Evolutionary conservation across 2,113 vertebrate species (phyloP).

Genomic region (Phycodurus eques): DNA sequence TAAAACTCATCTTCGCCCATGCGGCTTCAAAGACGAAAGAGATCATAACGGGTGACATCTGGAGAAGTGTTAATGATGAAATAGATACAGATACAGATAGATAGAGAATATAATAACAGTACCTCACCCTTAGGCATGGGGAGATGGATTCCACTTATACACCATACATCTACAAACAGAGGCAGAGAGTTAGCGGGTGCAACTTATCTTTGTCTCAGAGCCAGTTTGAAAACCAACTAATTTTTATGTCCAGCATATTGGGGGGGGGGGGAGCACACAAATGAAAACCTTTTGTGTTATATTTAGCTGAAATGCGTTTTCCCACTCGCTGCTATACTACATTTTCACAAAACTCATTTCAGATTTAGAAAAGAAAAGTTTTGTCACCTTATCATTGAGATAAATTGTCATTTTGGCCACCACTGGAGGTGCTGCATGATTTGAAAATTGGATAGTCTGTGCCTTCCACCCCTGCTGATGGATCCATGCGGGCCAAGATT

Average conservation of each 20-base stretch:
- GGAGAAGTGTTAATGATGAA: background rate
- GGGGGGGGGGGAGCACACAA: background rate
- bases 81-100: conserved; percentile 1
- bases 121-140: conserved; percentile 14
- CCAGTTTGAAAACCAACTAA: conserved; percentile 14
- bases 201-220: conserved; percentile 14
- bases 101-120: conserved; percentile 17
- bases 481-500: conserved; percentile 24
- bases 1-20: background rate
- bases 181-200: background rate
- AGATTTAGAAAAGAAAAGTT: conserved; percentile 21
- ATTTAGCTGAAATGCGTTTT: conserved; percentile 14
- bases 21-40: background rate
- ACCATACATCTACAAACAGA: conserved; percentile 18
- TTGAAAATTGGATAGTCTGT: conserved; percentile 40
- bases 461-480: conserved; percentile 7
- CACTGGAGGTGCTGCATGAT: conserved; percentile 23
- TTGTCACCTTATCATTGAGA: conserved; percentile 22
- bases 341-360: conserved; percentile 13
- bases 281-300: conserved; percentile 11
- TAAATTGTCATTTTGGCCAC: conserved; percentile 52
- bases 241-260: conserved; percentile 5
- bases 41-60: background rate
- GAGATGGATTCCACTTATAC: conserved; percentile 12
- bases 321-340: background rate